Percentiles rank a stretch among this genome's conserved stretches.
Evolutionary conservation across 1,140 invertebrate genomes (phyloP).

Genomic region (Whitmania pigra): DNA sequence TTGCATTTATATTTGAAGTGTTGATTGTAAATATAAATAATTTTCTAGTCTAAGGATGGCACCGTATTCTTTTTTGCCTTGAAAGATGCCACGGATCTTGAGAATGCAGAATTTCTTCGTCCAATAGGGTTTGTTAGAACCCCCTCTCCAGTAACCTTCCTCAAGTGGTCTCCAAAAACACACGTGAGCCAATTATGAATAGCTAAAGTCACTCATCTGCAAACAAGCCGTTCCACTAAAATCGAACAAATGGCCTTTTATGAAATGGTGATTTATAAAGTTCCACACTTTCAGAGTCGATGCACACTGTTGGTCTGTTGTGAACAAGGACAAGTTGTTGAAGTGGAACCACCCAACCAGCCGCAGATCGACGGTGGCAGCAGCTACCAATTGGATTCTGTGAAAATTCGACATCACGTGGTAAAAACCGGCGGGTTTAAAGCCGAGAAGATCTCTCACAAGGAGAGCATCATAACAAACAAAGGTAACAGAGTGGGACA

Average conservation of each 20-base stretch:
- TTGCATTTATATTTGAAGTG: neutral
- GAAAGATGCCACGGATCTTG: neutral
- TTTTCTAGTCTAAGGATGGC: constrained; percentile 36
- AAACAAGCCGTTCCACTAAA: neutral
- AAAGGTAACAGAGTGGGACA: too few species aligned
- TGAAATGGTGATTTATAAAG: neutral
- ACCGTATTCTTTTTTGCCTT: constrained; percentile 40
- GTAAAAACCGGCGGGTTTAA: constrained; percentile 41
- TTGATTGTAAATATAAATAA: neutral
- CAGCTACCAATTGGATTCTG: constrained; percentile 35
- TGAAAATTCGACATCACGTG: constrained; percentile 32
- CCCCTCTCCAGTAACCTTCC: constrained; percentile 33
- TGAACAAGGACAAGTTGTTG: constrained; percentile 35
- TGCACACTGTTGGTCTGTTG: constrained; percentile 36
- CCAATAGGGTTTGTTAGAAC: constrained; percentile 41
- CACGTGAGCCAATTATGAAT: neutral
- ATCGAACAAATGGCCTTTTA: neutral
- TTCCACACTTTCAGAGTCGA: constrained; percentile 29
- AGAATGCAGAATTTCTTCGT: constrained; percentile 27
- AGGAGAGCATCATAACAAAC: too few species aligned
- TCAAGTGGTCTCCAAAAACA: constrained; percentile 37
- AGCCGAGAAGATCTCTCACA: constrained; percentile 25
- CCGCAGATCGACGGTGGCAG: constrained; percentile 37
- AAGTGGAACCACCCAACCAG: constrained; percentile 36
- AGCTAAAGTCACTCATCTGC: neutral